phyloP scores from a whole-genome alignment of 2,113 vertebrate genomes.

The Donacobius atricapilla region DNA sequence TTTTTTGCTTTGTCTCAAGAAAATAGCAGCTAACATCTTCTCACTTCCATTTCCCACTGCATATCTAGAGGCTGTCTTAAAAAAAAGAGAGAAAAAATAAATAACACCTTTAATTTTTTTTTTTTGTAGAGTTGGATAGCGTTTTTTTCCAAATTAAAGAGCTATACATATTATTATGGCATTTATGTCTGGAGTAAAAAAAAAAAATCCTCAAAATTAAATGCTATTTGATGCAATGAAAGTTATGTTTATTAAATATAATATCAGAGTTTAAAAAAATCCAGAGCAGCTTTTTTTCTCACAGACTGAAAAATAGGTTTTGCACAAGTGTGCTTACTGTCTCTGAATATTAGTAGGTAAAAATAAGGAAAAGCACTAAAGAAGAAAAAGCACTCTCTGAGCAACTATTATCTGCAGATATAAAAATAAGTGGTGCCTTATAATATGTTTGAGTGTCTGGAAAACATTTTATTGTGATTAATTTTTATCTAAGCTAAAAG shows the following conservation, averaged over 20 bases:
- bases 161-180: fast-evolving
- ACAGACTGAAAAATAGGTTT: not conserved
- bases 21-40: not conserved
- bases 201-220: not conserved
- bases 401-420: not conserved
- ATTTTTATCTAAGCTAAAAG: not conserved
- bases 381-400: not conserved
- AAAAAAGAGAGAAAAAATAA: not conserved
- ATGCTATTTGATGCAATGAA: not conserved
- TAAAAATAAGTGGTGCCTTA: not conserved
- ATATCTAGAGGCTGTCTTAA: not conserved
- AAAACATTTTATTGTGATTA: not conserved
- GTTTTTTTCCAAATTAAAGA: not conserved
- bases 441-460: not conserved
- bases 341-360: not conserved
- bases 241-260: not conserved
- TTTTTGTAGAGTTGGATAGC: not conserved
- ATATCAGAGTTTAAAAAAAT: not conserved
- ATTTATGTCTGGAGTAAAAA: not conserved
- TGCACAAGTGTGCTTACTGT: not conserved
- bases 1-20: not conserved
- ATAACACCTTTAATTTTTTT: not conserved
- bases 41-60: not conserved
- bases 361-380: not conserved
- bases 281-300: not conserved